phyloP scores from a whole-genome alignment of 2,797 vertebrate genomes.

The Pseudocheirus occidentalis region DNA sequence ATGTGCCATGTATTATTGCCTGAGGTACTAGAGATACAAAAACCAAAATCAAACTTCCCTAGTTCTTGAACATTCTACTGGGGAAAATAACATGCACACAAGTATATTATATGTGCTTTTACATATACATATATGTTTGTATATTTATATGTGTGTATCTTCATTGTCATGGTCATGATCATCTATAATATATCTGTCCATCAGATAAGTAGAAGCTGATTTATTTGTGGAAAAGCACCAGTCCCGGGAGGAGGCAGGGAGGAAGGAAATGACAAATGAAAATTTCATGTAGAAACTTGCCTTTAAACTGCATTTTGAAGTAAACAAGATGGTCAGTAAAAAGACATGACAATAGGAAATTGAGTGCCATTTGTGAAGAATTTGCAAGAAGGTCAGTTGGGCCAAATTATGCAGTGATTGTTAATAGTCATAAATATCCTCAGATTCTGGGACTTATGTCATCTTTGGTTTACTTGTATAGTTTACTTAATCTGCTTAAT shows the following conservation, averaged over 20 bases:
- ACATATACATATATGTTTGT: conserved; percentile 13
- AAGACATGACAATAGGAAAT: background rate
- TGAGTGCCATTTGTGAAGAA: background rate
- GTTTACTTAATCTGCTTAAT: too few relatives aligned
- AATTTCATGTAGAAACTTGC: too few relatives aligned
- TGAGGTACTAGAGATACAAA: background rate
- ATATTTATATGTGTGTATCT: background rate
- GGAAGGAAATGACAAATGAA: too few relatives aligned
- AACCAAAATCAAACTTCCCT: background rate
- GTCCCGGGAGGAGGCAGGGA: background rate
- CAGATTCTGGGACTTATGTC: background rate
- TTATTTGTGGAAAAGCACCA: background rate
- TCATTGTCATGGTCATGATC: background rate
- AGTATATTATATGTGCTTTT: background rate
- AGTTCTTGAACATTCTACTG: conserved; percentile 3
- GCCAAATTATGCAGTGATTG: background rate
- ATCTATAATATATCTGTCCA: too few relatives aligned
- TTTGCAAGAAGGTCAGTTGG: background rate
- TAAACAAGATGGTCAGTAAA: background rate
- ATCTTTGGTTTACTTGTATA: background rate
- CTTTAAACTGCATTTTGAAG: background rate
- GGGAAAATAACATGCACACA: background rate
- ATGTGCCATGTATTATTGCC: background rate
- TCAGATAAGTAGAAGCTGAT: background rate
- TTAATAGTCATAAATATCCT: background rate